Percentiles rank a stretch among this genome's conserved stretches.
phyloP scores from a whole-genome alignment of 2,888 invertebrate genomes.

The Diloba caeruleocephala region DNA sequence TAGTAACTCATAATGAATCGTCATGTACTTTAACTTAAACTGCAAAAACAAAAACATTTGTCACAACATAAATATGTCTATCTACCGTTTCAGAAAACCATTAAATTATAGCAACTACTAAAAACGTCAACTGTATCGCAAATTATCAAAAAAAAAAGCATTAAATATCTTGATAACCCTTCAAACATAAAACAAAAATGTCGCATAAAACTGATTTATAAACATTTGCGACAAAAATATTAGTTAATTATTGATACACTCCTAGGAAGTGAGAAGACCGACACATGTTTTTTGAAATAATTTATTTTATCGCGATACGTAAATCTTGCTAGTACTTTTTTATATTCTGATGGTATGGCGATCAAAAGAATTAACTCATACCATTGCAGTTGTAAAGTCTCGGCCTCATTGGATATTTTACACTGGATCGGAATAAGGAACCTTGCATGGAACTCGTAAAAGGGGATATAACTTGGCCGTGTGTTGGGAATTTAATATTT shows the following conservation, averaged over 20 bases:
- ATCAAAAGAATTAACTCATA: slow-evolving; percentile 48
- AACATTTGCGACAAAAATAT: slow-evolving; percentile 17
- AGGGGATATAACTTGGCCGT: slow-evolving; percentile 41
- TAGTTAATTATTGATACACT: slow-evolving; percentile 21
- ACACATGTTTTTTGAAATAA: slow-evolving; percentile 17
- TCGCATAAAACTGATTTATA: slow-evolving; percentile 36
- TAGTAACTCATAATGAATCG: too few species aligned
- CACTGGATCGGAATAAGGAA: slow-evolving; percentile 34
- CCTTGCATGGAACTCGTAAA: slow-evolving; percentile 48
- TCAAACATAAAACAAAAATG: slow-evolving; percentile 26
- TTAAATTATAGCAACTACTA: slow-evolving; percentile 10
- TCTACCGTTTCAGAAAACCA: slow-evolving; percentile 12
- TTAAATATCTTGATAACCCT: slow-evolving; percentile 18
- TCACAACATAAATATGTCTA: background rate
- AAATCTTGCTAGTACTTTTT: slow-evolving; percentile 20
- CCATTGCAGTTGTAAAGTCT: slow-evolving; percentile 28
- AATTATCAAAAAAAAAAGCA: slow-evolving; percentile 17
- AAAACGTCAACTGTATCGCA: slow-evolving; percentile 7
- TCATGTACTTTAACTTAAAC: too few species aligned
- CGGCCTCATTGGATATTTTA: slow-evolving; percentile 16
- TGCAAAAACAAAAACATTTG: slow-evolving; percentile 10
- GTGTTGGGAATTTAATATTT: slow-evolving; percentile 41
- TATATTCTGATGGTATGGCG: slow-evolving; percentile 20
- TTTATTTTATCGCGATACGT: slow-evolving; percentile 29
- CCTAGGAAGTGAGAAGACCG: slow-evolving; percentile 4